Evolutionary conservation across 2,113 vertebrate species (phyloP).

Genomic region (Epinephelus fuscoguttatus): DNA sequence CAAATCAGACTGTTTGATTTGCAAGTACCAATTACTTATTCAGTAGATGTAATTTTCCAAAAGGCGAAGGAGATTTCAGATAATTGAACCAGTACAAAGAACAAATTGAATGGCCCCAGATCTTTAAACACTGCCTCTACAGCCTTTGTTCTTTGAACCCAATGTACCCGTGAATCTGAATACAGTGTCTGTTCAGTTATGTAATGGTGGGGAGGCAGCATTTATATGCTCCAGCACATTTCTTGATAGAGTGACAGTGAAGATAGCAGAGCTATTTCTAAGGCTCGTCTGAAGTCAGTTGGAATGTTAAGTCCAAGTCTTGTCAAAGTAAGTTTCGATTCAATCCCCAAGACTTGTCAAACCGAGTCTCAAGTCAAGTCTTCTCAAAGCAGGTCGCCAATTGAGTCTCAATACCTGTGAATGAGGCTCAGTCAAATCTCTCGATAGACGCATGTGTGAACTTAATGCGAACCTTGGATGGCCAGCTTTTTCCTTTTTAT

Average conservation of each 20-base stretch:
- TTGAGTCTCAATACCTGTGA: background rate
- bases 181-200: background rate
- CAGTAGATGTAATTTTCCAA: slow-evolving; percentile 48
- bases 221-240: background rate
- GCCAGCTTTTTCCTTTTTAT: too few species aligned
- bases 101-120: background rate
- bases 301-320: background rate
- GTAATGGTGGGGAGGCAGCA: too few species aligned
- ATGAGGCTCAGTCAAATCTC: background rate
- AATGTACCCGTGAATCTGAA: background rate
- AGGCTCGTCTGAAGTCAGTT: background rate
- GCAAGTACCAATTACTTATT: slow-evolving; percentile 57
- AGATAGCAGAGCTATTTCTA: background rate
- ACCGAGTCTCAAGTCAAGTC: too few species aligned
- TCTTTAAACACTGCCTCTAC: background rate
- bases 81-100: slow-evolving; percentile 29
- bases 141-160: slow-evolving; percentile 9
- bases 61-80: slow-evolving; percentile 19
- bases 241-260: too few species aligned
- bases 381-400: background rate
- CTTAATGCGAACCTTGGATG: background rate
- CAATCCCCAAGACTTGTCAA: too few species aligned
- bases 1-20: slow-evolving; percentile 52
- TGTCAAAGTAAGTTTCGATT: background rate
- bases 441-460: background rate